Conservation (phyloP, 2,888 invertebrate species). For the Lumbricus terrestris region DNA sequence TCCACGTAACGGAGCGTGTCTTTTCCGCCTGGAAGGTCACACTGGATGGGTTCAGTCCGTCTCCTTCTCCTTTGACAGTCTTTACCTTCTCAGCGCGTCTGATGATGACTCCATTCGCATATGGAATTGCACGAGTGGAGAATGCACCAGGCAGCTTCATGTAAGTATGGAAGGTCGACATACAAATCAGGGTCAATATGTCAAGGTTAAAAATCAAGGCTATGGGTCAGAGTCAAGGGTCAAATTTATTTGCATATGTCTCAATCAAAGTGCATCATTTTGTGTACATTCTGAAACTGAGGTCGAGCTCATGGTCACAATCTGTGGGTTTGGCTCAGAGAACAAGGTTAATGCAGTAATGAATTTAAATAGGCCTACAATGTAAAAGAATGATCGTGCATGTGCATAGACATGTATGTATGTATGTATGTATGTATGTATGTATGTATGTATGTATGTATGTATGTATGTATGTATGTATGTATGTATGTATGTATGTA, state of each 20-base stretch:
- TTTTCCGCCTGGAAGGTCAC: constrained; percentile 36
- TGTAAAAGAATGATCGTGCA: not conserved
- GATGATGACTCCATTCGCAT: constrained; percentile 55
- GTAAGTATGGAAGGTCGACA: constrained; percentile 18
- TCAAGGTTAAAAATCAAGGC: not conserved
- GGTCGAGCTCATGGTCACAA: not conserved
- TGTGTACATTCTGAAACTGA: no score
- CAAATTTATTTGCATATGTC: not conserved
- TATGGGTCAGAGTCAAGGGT: not conserved
- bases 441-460: not conserved
- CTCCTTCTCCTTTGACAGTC: constrained; percentile 53
- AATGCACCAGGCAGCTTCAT: constrained; percentile 50
- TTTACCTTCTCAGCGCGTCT: constrained; percentile 51
- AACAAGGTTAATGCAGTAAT: not conserved
- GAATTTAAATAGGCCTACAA: not conserved
- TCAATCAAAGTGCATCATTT: not conserved
- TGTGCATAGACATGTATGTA: not conserved
- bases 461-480: no score
- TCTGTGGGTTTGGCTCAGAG: not conserved
- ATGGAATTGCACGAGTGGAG: constrained; percentile 54
- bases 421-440: not conserved
- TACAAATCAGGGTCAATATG: not conserved
- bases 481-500: no score
- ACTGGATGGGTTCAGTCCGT: constrained; percentile 56
- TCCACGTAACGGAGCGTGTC: constrained; percentile 45